Base-by-base conservation (phyloP, 2,113 vertebrate species). In the Chionodraco myersi region DNA sequence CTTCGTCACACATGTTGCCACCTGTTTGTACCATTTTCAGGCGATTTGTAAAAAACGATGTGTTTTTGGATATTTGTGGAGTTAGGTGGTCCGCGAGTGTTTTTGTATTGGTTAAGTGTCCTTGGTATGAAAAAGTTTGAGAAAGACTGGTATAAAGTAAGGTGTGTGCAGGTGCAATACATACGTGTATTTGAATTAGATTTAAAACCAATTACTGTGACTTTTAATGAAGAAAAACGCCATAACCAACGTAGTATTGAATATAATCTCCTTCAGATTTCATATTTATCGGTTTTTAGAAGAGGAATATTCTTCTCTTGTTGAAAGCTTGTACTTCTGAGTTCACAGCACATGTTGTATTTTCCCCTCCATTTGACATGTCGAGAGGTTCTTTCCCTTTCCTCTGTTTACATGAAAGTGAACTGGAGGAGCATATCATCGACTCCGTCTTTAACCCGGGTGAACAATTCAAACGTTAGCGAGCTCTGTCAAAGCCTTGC, bases 401-500 rank as follows among this genome's bases (percentile, higher is more conserved):
- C 56, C 73, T n/a, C 49, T 45, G 47, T 87, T 77, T 79, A 53
- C 67, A 74, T 51, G 62, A 86, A 74, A 49, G n/a, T 36, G 6
- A 65, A 68, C 52, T 21, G 7, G 11, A 84, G 53, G 1, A 61
- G 65, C 65, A 61, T 56, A 30, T 30, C 30, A 30, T 30, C 53
- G 51, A 67, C 69, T 54, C 41, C 16, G 51, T 30, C 30, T 30
- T 30, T 30, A 30, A 30, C 30, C 30, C 30, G 30, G 30, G 30
- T 30, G 30, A 30, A 30, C 3, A 30, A 30, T 30, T 4, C 3
- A 30, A 4, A 30, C 30, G 30, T 30, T 30, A 4, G 30, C 30
- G 30, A 56, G 11, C 74, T 77, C 69, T 89, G 80, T 80, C 82
- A 87, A 88, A 83, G 48, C 21, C 44, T 82, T 48, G 78, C 66